Conservation (phyloP, 2,797 vertebrate species). For the Epinephelus malabaricus region DNA sequence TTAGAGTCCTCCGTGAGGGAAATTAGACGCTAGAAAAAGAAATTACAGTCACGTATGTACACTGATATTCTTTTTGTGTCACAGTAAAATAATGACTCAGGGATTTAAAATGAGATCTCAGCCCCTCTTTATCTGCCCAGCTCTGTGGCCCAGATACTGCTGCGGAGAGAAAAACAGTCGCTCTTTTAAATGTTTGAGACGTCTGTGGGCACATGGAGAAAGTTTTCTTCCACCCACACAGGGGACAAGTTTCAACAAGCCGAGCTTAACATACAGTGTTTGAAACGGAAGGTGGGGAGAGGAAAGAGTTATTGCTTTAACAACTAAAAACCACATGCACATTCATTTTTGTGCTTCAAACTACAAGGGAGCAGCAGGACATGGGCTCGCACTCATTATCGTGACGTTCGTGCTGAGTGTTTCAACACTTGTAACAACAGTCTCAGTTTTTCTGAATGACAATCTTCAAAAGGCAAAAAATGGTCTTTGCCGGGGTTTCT, state of each 20-base stretch:
- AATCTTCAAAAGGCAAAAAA: constrained; percentile 62
- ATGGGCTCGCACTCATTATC: constrained; percentile 58
- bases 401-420: constrained; percentile 50
- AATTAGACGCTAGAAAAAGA: constrained; percentile 74
- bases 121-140: constrained; percentile 74
- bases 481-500: constrained; percentile 60
- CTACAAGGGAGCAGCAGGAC: constrained; percentile 73
- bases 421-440: constrained; percentile 37
- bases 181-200: constrained; percentile 65
- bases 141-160: constrained; percentile 69
- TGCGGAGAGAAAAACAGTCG: constrained; percentile 48
- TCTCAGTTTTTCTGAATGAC: constrained; percentile 62
- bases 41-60: constrained; percentile 82
- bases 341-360: constrained; percentile 82
- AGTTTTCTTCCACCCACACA: constrained; percentile 76
- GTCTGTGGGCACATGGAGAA: constrained; percentile 72
- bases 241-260: constrained; percentile 63
- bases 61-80: constrained; percentile 80
- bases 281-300: constrained; percentile 42
- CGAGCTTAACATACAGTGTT: constrained; percentile 56
- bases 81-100: constrained; percentile 77
- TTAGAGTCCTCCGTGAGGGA: constrained; percentile 71
- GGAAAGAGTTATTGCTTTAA: constrained; percentile 56
- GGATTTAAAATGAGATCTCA: constrained; percentile 72
- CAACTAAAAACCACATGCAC: constrained; percentile 77